A percentile compares a stretch with the other conserved stretches of the same genome.
Conservation (phyloP, 2,113 vertebrate species). For the Mustela lutreola region DNA sequence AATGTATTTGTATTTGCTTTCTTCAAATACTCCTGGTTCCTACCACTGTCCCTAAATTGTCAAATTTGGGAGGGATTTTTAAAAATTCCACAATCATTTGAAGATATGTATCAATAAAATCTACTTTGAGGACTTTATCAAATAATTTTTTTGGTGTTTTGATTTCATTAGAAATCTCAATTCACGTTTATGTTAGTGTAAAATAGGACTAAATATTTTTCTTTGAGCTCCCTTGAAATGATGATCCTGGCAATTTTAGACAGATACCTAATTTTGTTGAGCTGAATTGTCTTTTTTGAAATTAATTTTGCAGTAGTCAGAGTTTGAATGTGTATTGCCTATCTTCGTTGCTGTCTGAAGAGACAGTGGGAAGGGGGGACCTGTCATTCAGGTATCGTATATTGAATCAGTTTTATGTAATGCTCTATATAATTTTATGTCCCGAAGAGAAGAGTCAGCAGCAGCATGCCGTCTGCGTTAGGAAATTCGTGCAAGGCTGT, state of each 20-base stretch:
- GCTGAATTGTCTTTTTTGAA: slow-evolving; percentile 37
- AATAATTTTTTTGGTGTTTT: slow-evolving; percentile 68
- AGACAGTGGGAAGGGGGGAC: neutral
- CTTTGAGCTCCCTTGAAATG: neutral
- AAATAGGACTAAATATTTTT: slow-evolving; percentile 39
- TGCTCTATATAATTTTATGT: neutral
- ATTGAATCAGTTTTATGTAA: neutral
- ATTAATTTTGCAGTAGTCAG: neutral
- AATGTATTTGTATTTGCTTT: slow-evolving; percentile 32
- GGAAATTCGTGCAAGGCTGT: neutral
- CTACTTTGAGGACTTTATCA: slow-evolving; percentile 83
- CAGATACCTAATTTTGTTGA: neutral
- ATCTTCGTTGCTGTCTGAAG: neutral
- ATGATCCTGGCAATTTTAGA: slow-evolving; percentile 10
- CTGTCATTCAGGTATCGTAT: neutral
- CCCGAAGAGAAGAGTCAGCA: neutral
- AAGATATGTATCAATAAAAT: slow-evolving; percentile 85
- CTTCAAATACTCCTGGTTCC: slow-evolving; percentile 58
- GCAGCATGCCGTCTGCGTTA: neutral
- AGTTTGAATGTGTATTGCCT: neutral
- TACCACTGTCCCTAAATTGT: neutral
- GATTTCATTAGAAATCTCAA: slow-evolving; percentile 56
- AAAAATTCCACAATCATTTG: slow-evolving; percentile 63
- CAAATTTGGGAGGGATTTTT: slow-evolving; percentile 74
- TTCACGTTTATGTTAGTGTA: neutral